A percentile compares a stretch with the other conserved stretches of the same genome.
phyloP scores from a whole-genome alignment of 2,888 invertebrate species.

The Sinelater perroti region DNA sequence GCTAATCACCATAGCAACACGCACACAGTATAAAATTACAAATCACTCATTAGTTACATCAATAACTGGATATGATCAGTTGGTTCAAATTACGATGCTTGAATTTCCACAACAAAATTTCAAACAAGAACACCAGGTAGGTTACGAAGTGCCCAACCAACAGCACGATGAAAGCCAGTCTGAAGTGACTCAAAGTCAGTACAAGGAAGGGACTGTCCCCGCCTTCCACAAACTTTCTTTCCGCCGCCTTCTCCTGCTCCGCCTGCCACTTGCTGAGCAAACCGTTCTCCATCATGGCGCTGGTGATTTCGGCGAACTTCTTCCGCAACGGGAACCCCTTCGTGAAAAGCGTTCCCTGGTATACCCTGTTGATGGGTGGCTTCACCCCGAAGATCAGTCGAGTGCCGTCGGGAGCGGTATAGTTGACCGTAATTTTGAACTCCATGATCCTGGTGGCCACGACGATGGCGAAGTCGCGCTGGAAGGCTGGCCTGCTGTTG shows the following conservation, averaged over 20 bases:
- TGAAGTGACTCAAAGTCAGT: too few relatives aligned
- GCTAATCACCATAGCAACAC: too few relatives aligned
- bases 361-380: not conserved
- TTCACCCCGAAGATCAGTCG: conserved; percentile 36
- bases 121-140: too few relatives aligned
- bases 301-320: not conserved
- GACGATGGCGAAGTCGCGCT: conserved; percentile 41
- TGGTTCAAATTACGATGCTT: too few relatives aligned
- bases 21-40: too few relatives aligned
- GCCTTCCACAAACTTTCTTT: too few relatives aligned
- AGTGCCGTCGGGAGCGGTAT: conserved; percentile 37
- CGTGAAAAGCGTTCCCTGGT: not conserved
- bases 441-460: conserved; percentile 39
- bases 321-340: conserved; percentile 8
- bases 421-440: conserved; percentile 40
- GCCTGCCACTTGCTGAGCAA: conserved; percentile 5
- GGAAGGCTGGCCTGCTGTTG: conserved; percentile 39
- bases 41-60: too few relatives aligned
- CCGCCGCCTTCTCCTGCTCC: not conserved
- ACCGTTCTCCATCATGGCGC: conserved; percentile 1
- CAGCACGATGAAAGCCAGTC: too few relatives aligned
- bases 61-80: too few relatives aligned
- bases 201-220: too few relatives aligned
- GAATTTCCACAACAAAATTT: too few relatives aligned
- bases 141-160: too few relatives aligned